phyloP scores from a whole-genome alignment of 2,113 vertebrate genomes.

The Lichenostomus cassidix region DNA sequence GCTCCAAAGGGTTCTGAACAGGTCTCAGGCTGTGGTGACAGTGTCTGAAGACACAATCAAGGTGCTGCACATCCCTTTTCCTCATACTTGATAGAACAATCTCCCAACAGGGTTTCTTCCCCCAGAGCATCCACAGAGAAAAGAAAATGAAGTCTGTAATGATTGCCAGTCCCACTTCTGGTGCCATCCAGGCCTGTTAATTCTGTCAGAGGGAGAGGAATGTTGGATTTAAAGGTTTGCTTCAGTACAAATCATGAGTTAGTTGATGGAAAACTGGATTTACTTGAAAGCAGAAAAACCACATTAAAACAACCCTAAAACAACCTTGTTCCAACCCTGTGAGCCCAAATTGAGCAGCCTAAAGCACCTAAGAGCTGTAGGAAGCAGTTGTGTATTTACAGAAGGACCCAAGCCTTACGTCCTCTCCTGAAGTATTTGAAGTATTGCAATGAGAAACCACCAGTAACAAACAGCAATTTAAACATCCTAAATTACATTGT shows the following conservation, averaged over 20 bases:
- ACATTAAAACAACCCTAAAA: neutral
- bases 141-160: neutral
- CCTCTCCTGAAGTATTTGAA: neutral
- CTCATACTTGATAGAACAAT: neutral
- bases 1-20: neutral
- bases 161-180: neutral
- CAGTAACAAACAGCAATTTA: slow-evolving; percentile 25
- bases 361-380: neutral
- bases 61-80: neutral
- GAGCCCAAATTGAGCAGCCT: neutral
- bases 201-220: neutral
- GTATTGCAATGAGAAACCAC: slow-evolving; percentile 16
- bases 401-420: neutral
- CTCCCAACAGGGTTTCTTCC: neutral
- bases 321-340: neutral
- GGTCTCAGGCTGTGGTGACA: neutral
- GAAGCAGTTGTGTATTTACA: neutral
- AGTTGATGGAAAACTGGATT: neutral
- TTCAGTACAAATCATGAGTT: neutral
- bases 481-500: slow-evolving; percentile 30
- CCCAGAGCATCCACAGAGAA: neutral
- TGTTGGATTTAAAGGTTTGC: neutral
- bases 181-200: neutral
- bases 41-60: neutral
- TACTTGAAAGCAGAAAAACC: neutral